These are phyloP conservation scores for Hyalella azteca DNA, from an alignment of 2,888 invertebrate genomes.

Conservation along the genomic window DNA sequence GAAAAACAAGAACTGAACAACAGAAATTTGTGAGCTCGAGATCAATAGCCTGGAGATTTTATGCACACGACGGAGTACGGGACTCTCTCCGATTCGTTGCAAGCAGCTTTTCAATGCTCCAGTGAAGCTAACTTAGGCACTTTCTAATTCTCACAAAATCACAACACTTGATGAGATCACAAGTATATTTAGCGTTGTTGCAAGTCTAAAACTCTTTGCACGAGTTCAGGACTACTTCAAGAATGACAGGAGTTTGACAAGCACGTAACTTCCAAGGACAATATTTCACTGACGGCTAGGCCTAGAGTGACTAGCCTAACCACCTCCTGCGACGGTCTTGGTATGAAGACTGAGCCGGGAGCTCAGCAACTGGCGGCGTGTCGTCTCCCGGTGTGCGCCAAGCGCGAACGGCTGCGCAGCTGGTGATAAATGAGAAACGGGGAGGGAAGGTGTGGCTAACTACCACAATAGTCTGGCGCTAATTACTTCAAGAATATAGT, in stretches of 20 bases:
- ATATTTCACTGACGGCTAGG: slow-evolving; percentile 12
- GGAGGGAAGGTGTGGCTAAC: neutral
- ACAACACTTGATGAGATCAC: too few species aligned
- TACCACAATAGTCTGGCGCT: too few species aligned
- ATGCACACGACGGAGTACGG: neutral
- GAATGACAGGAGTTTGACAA: too few species aligned
- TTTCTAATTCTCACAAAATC: slow-evolving; percentile 12
- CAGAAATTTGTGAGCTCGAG: too few species aligned
- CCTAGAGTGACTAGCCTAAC: neutral
- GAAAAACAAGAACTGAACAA: too few species aligned
- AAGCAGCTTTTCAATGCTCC: neutral
- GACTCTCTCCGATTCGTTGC: slow-evolving; percentile 2
- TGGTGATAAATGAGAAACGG: neutral
- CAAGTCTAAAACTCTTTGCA: too few species aligned
- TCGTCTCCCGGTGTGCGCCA: neutral
- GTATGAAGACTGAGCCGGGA: neutral
- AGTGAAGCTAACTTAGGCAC: neutral
- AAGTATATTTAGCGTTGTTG: too few species aligned
- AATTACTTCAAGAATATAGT: too few species aligned
- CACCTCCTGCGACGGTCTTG: neutral
- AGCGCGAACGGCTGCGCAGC: neutral
- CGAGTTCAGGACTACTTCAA: too few species aligned
- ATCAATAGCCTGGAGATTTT: neutral
- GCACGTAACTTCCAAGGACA: too few species aligned
- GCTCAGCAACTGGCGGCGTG: neutral